Conservation (phyloP, 2,888 invertebrate species). For the Tachina fera region DNA sequence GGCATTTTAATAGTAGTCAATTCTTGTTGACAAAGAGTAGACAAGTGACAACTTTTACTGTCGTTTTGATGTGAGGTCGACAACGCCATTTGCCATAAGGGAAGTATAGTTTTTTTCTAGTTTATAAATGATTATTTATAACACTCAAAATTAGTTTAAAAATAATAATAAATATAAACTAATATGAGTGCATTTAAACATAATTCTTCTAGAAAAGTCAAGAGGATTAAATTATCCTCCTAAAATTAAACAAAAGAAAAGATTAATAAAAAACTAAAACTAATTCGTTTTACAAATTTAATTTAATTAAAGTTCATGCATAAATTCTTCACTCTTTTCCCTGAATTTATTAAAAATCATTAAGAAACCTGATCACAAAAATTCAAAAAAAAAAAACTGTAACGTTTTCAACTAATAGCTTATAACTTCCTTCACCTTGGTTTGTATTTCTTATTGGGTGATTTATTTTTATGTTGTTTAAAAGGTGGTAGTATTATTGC, state of each 20-base stretch:
- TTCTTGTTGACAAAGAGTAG: too few relatives aligned
- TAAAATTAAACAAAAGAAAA: not conserved
- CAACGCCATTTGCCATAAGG: too few relatives aligned
- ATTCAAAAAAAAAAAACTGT: not conserved
- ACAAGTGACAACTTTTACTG: too few relatives aligned
- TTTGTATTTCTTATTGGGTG: constrained; percentile 1
- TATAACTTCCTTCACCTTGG: not conserved
- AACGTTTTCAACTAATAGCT: constrained; percentile 4
- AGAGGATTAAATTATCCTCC: not conserved
- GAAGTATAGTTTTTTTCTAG: too few relatives aligned
- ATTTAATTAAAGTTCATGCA: not conserved
- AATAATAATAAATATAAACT: too few relatives aligned
- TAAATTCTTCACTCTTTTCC: not conserved
- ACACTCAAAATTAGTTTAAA: too few relatives aligned
- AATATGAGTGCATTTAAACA: too few relatives aligned
- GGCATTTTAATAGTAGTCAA: too few relatives aligned
- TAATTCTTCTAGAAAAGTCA: too few relatives aligned
- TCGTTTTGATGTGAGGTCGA: too few relatives aligned
- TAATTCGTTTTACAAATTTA: not conserved
- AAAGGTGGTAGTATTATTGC: constrained; percentile 39
- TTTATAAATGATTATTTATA: too few relatives aligned
- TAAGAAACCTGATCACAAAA: not conserved
- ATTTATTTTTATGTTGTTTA: constrained; percentile 53
- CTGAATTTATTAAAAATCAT: constrained; percentile 11
- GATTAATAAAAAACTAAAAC: not conserved